Evolutionary conservation across 2,797 vertebrate genomes (phyloP), one percentile per base, ranked within the genome.

Genomic region (Sardinella longiceps): DNA sequence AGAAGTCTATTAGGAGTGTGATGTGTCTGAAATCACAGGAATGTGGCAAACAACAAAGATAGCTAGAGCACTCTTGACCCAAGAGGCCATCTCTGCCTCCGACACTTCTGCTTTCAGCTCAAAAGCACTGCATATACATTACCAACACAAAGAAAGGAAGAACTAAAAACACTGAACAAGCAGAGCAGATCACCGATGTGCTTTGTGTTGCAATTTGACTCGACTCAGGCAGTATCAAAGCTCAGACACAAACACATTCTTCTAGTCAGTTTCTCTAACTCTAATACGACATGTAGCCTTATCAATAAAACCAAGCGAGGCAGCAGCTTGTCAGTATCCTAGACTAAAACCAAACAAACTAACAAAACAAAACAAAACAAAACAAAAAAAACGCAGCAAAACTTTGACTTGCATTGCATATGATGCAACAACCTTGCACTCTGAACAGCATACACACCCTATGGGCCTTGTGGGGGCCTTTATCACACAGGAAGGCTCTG

Each of bases 11-110:
- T 77, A 77, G 15, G 18, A 18, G 33, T 74, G 14, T 77, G 37
- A 77, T 43, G 66, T 74, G 70, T 43, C 33, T 77, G 33, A 77
- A 37, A 77, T 77, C 15, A 43, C 70, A 77, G 33, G 70, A 77
- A 77, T 77, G 70, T 10, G 56, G 56, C 1, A 7, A n/a, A 23
- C 70, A 77, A 23, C 33, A 15, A 14, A 37, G 63, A 37, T 70
- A 70, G 63, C 63, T 33, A 30, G 12, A 33, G 28, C 63, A 70
- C 30, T 15, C 63, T 33, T 15, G 63, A 70, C 28, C 28, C 33
- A 70, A 33, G 4, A 28, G 18, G 30, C 30, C 15, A 33, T 18
- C 63, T 37, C 18, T 33, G 30, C 30, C 30, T 33, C 14, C 18
- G 25, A 58, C n/a, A 25, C 56, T 25, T 25, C 56, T 60, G 56